Evolutionary conservation across 2,113 vertebrate species (phyloP).

Genomic region (Danio rerio): GRCz12tu NC_133180.1:42515001-42515500

Average conservation of each 20-base stretch:
- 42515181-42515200: not conserved
- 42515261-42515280: constrained; percentile 93
- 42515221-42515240: constrained; percentile 95
- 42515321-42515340: constrained; percentile 96
- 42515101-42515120: too few relatives aligned
- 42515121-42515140: too few relatives aligned
- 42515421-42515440: not conserved
- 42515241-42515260: constrained; percentile 92
- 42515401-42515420: not conserved
- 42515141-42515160: not conserved
- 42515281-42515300: constrained; percentile 88
- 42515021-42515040: too few relatives aligned
- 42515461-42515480: not conserved
- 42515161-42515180: not conserved
- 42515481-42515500: not conserved
- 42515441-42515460: not conserved
- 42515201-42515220: constrained; percentile 82
- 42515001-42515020: too few relatives aligned
- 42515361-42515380: constrained; percentile 72
- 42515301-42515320: constrained; percentile 92
- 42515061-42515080: too few relatives aligned
- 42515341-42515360: constrained; percentile 89
- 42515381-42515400: not conserved
- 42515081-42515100: too few relatives aligned
- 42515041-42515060: too few relatives aligned